These are phyloP conservation scores for Stegana nigrithorax DNA, from an alignment of 2,888 invertebrate genomes.

Conservation along the genomic window DNA sequence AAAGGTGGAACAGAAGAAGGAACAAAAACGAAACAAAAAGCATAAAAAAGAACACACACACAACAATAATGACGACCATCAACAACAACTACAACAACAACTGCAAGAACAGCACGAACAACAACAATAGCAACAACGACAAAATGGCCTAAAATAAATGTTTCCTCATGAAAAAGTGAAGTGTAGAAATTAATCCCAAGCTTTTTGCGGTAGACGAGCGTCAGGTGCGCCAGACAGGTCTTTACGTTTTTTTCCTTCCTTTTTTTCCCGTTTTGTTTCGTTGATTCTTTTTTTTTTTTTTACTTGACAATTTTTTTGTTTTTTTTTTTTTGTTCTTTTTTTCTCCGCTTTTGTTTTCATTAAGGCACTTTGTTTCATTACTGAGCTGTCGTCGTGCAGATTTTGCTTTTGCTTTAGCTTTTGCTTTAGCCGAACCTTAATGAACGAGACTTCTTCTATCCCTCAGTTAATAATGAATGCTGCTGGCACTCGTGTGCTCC, in stretches of 20 bases:
- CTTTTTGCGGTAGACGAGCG: constrained; percentile 4
- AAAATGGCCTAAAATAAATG: constrained; percentile 11
- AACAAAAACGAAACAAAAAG: not conserved
- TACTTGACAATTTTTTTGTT: not conserved
- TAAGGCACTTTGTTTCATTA: no score
- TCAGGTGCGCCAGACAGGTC: constrained; percentile 33
- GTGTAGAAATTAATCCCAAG: constrained; percentile 27
- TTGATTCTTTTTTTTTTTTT: constrained; percentile 6
- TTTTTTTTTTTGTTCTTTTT: constrained; percentile 1
- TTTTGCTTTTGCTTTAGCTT: not conserved
- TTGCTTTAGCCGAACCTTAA: no score
- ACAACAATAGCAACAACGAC: no score
- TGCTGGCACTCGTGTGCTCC: no score
- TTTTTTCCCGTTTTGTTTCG: not conserved
- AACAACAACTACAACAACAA: no score
- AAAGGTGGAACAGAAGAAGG: not conserved
- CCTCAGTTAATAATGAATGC: no score
- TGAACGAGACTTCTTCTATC: no score
- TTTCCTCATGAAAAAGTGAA: constrained; percentile 8
- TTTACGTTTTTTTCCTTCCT: constrained; percentile 4
- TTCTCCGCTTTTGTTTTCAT: no score
- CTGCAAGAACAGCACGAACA: no score
- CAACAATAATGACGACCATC: no score
- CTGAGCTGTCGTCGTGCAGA: no score
- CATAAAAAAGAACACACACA: no score